These are phyloP conservation scores for Chirona hameri DNA, from an alignment of 2,888 invertebrate genomes.

Conservation along the genomic window DNA sequence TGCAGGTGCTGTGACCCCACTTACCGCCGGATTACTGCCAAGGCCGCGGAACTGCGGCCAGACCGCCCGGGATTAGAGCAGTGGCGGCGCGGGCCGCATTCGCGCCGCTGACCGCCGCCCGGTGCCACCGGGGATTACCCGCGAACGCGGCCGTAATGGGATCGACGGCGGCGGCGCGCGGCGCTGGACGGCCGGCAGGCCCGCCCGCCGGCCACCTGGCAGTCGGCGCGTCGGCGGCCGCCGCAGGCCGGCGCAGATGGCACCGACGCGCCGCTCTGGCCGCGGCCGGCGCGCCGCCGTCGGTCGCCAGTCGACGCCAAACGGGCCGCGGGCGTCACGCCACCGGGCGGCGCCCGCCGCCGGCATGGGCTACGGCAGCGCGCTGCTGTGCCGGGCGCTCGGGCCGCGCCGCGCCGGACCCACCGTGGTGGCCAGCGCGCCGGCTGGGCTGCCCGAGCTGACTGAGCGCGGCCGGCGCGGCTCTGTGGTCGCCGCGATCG, in stretches of 20 bases:
- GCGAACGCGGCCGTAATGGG: neutral
- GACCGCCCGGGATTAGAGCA: neutral
- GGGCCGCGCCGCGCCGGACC: constrained; percentile 8
- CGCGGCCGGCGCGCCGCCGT: neutral
- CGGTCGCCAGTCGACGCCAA: neutral
- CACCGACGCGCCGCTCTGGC: neutral
- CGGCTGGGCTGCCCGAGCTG: neutral
- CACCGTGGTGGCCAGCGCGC: constrained; percentile 24
- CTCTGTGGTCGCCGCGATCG: constrained; percentile 12
- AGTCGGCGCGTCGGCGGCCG: neutral
- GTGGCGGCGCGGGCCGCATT: neutral
- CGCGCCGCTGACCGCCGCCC: neutral
- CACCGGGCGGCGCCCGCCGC: constrained; percentile 2
- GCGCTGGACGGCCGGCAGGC: neutral
- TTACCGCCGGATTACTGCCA: neutral
- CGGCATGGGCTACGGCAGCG: constrained; percentile 24
- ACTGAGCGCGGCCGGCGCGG: constrained; percentile 12
- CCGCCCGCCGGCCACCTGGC: constrained; percentile 1
- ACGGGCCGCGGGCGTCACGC: neutral
- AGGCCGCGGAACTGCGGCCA: neutral
- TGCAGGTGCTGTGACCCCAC: neutral
- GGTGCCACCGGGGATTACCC: neutral
- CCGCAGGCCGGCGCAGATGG: neutral
- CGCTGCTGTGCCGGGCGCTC: constrained; percentile 27
- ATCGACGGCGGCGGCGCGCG: neutral